Percentiles rank a stretch among this genome's conserved stretches.
Evolutionary conservation across 2,888 invertebrate species (phyloP).

Genomic region (Cenopis cana): DNA sequence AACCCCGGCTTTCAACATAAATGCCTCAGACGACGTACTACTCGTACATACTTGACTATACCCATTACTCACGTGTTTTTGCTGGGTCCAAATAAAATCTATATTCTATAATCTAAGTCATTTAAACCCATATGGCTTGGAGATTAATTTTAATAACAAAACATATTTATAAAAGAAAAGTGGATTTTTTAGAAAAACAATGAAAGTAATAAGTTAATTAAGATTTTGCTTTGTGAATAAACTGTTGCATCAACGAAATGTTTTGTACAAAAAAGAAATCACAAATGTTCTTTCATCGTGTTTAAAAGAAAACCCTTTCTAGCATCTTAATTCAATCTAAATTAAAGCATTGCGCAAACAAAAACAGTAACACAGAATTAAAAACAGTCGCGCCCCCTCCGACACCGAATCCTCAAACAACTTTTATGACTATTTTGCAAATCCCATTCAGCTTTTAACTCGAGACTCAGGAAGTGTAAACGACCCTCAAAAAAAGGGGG

Average conservation of each 20-base stretch:
- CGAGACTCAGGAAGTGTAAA: constrained; percentile 44
- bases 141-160: not conserved
- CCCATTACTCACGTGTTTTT: not conserved
- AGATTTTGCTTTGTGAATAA: not conserved
- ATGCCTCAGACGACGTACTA: not conserved
- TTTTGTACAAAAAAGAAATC: not conserved
- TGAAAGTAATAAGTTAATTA: not conserved
- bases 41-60: too few relatives aligned
- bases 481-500: constrained; percentile 51
- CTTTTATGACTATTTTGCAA: constrained; percentile 45
- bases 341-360: constrained; percentile 11
- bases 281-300: constrained; percentile 4
- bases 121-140: not conserved
- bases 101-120: not conserved
- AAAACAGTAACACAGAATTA: constrained; percentile 31
- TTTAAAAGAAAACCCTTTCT: not conserved
- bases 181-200: too few relatives aligned
- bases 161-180: too few relatives aligned
- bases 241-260: not conserved
- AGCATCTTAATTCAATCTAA: constrained; percentile 28
- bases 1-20: constrained; percentile 6
- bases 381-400: constrained; percentile 27
- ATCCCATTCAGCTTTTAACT: constrained; percentile 43
- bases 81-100: not conserved
- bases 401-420: constrained; percentile 34